Base-by-base conservation (phyloP, 2,113 vertebrate species). In the Spea multiplicata region DNA sequence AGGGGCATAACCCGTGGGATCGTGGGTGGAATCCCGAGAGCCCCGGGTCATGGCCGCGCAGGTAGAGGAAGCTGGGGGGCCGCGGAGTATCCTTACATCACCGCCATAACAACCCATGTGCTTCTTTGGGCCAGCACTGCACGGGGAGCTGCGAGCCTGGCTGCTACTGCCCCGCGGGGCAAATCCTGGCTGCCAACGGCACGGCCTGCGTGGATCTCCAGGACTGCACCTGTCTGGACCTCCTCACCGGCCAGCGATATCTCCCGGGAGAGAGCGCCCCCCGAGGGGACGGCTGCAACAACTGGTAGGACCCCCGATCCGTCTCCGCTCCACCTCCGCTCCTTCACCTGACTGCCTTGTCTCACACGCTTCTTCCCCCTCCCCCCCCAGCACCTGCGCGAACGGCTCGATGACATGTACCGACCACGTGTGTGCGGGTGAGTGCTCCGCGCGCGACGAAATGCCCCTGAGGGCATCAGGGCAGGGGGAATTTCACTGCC, bases 161-260 rank as follows among this genome's bases (percentile, higher is more conserved):
- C 6, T 96, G 96, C 80, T 95, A 96, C 88, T 96, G 95, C 61
- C 91, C 93, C 0, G 83, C 74, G 0, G 93, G 92, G 12, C 89
- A 86, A 73, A 86, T 96, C 50, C 88, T 96, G 83, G 91, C 86
- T 45, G 86, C 76, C 0, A 88, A 94, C 0, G 89, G 91, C 72
- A 88, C 89, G 0, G 55, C 88, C 3, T 97, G 95, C 13, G 84
- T 95, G 55, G 85, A 85, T 12, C 86, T 68, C 0, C 57, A 83
- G 0, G 81, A 83, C 53, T 97, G 96, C 73, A 79, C 88, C 66
- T 96, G 95, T 79, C 87, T 95, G 72, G 92, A 96, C 72, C 81
- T 94, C 0, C 85, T 73, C 76, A 88, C 89, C 0, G 90, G 93
- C 5, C 74, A 8, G 5, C 76, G 89, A 2, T 83, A 92, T 75